Base-by-base conservation (phyloP, 2,888 invertebrate genomes). In the Syrphus vitripennis region DNA sequence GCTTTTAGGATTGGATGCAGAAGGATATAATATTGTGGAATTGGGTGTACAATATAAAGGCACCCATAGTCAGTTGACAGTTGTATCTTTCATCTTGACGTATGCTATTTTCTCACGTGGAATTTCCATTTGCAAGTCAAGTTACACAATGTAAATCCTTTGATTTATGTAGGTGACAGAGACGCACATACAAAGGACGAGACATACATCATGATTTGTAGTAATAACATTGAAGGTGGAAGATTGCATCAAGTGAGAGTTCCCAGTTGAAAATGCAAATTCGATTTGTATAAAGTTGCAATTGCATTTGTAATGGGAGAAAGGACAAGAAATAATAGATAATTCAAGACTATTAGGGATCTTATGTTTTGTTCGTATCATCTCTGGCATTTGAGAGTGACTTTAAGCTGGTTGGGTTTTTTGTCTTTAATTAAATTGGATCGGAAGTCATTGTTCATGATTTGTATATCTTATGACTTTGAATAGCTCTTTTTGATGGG, bases 101-200 rank as follows among this genome's bases (percentile, higher is more conserved):
- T 63, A 53, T 75, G 63, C 50, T 40, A 65, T 75, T 75, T 75
- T 75, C 74, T 75, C 74, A 75, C 74, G 74, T 75, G 53, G 50
- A 63, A 37, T 50, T 63, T 53, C 48, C 65, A 65, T 65, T 63
- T 19, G 48, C 50, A 63, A 63, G 74, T 63, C 74, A 45, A 61
- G 74, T 65, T 16, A 63, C 37, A 75, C 63, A 61, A 34, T 53
- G 63, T 34, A 34, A 63, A 75, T 63, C 74, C 63, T 75, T 75
- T 75, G 74, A 75, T 63, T 63, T 63, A 65, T 48, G 34, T 61
- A 37, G 63, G 53, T 50, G 74, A 61, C 16, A 21, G 10, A 7
- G 40, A 24, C n/a, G n/a, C n/a, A n/a, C n/a, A n/a, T n/a, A n/a
- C 34, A 34, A 24, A 42, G 10, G 31, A 26, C 6, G n/a, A 40